Base-by-base conservation (phyloP, 2,113 vertebrate species). In the Camelus bactrianus region DNA sequence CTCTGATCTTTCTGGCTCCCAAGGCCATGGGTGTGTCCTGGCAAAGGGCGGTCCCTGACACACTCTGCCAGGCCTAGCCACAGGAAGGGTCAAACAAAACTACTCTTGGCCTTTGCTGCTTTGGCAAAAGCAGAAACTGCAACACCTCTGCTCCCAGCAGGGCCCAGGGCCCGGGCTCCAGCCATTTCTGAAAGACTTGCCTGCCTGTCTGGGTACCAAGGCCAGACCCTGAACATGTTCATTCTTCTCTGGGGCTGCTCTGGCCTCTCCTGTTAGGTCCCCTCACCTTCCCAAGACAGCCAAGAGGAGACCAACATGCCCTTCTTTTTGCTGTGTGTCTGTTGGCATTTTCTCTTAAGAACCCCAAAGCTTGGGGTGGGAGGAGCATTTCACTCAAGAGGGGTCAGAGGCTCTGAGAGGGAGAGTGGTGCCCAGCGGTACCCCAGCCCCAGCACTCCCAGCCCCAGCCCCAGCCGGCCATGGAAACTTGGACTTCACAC, bases 391-490 rank as follows among this genome's bases (percentile, higher is more conserved):
- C 28, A 14, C 77, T 56, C 19, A 3, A 1, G 42, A 79, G 16
- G 48, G 52, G 12, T 48, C 19, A 17, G 81, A 75, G 24, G n/a
- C 24, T n/a, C 86, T 32, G 42, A 24, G 48, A 28, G 0, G 11
- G 56, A 28, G 56, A 72, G 80, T 0, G 56, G 2, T 2, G 0
- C 28, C 80, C 0, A 13, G 28, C 0, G 12, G 32, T 20, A 56
- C 20, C n/a, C 50, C n/a, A 24, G 52, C 32, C 52, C 32, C 1
- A 26, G 54, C 38, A 5, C 2, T 14, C 30, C 19, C 30, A 5
- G 2, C 17, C 30, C 19, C 30, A 26, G 2, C n/a, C 28, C 58
- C 11, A 20, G 26, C 35, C 42, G 28, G 35, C 26, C 0, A 0
- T 65, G 24, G 46, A 52, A 26, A 60, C 8, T 13, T 32, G 52